phyloP scores from a whole-genome alignment of 2,888 invertebrate genomes.

The Lymantria monacha region DNA sequence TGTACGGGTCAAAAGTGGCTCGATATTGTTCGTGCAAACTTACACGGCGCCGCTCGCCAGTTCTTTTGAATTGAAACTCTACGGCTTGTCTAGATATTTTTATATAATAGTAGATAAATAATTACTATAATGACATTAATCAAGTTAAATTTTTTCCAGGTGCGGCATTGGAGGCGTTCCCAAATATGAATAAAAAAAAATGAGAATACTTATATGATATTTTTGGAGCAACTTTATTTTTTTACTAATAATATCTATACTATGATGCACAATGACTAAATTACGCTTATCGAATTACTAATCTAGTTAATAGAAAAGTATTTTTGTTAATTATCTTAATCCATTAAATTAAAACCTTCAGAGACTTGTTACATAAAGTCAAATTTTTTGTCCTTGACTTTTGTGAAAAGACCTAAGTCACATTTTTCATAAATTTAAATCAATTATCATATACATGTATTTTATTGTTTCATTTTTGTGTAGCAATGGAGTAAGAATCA shows the following conservation, averaged over 20 bases:
- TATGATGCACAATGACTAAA: slow-evolving; percentile 58
- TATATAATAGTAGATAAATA: too few relatives aligned
- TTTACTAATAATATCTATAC: slow-evolving; percentile 55
- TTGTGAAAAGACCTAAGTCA: slow-evolving; percentile 8
- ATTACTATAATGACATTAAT: too few relatives aligned
- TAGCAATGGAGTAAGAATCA: too few relatives aligned
- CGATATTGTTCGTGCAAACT: too few relatives aligned
- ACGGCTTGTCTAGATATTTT: too few relatives aligned
- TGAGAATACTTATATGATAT: slow-evolving; percentile 55
- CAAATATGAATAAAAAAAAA: slow-evolving; percentile 48
- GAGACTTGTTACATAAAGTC: neutral
- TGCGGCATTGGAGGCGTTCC: slow-evolving; percentile 64
- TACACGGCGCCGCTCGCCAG: too few relatives aligned
- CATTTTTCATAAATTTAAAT: too few relatives aligned
- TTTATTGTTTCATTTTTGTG: too few relatives aligned
- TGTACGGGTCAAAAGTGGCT: too few relatives aligned
- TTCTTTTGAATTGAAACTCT: too few relatives aligned
- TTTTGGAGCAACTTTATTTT: slow-evolving; percentile 73
- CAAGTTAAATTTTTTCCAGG: slow-evolving; percentile 43
- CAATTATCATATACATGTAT: too few relatives aligned
- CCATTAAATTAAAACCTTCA: slow-evolving; percentile 20
- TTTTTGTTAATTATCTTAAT: slow-evolving; percentile 5
- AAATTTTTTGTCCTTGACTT: slow-evolving; percentile 1
- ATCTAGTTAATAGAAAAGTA: slow-evolving; percentile 38
- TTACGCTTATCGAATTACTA: slow-evolving; percentile 74